Conservation (phyloP, 2,113 vertebrate genomes). For the Pholis gunnellus region DNA sequence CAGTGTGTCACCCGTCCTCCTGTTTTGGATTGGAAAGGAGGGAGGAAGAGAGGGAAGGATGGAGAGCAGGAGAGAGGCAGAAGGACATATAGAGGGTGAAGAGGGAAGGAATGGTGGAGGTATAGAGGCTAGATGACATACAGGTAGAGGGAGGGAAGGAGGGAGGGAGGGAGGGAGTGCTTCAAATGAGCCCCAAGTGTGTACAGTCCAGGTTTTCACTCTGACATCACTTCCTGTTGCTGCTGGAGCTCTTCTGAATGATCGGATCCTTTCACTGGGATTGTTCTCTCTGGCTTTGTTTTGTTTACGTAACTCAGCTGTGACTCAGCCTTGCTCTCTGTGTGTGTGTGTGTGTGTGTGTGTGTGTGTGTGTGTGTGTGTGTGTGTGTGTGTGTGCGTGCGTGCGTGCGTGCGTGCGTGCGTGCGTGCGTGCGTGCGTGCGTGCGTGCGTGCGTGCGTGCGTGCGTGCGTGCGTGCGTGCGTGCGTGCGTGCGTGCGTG, state of each 20-base stretch:
- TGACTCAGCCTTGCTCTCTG: slow-evolving; percentile 37
- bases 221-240: slow-evolving; percentile 19
- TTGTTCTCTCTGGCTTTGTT: neutral
- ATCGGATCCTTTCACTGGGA: neutral
- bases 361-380: too few relatives aligned
- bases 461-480: too few relatives aligned
- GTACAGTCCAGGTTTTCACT: too few relatives aligned
- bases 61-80: neutral
- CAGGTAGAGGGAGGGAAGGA: too few relatives aligned
- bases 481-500: too few relatives aligned
- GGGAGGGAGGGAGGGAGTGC: too few relatives aligned
- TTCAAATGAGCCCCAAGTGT: too few relatives aligned
- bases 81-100: neutral
- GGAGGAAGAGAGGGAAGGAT: neutral
- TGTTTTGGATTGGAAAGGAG: neutral
- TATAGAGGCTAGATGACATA: neutral
- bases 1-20: too few relatives aligned
- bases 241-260: neutral
- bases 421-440: too few relatives aligned
- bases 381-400: too few relatives aligned
- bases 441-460: too few relatives aligned
- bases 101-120: neutral
- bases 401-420: too few relatives aligned
- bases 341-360: slow-evolving; percentile 11
- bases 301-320: slow-evolving; percentile 7